phyloP scores from a whole-genome alignment of 2,888 invertebrate species.

The Yponomeuta plumbellus region DNA sequence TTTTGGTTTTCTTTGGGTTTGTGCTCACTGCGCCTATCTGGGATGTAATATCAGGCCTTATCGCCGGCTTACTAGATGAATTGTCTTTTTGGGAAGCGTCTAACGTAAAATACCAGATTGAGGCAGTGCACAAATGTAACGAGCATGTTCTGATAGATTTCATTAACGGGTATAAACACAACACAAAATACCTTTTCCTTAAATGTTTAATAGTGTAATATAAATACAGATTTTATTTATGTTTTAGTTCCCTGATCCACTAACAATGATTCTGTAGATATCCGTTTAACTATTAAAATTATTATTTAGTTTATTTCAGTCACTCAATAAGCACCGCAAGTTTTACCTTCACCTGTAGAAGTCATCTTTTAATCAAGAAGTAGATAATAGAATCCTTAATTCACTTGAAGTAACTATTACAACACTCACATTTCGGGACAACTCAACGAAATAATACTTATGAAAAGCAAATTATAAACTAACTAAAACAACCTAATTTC shows the following conservation, averaged over 20 bases:
- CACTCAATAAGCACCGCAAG: constrained; percentile 58
- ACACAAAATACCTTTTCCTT: not conserved
- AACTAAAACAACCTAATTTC: not conserved
- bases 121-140: not conserved
- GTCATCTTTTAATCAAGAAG: constrained; percentile 40
- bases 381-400: constrained; percentile 52
- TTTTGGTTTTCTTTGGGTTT: not conserved
- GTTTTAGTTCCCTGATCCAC: constrained; percentile 47
- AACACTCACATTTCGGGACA: constrained; percentile 40
- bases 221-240: not conserved
- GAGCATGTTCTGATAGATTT: not conserved
- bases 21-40: not conserved
- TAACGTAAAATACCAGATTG: not conserved
- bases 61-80: not conserved
- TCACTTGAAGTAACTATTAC: constrained; percentile 56
- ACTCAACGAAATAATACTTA: constrained; percentile 42
- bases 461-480: not conserved
- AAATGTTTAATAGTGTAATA: constrained; percentile 1
- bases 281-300: constrained; percentile 23
- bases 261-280: constrained; percentile 64
- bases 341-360: constrained; percentile 58
- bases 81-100: not conserved
- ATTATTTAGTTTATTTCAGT: constrained; percentile 28
- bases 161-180: constrained; percentile 3
- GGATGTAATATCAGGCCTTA: not conserved